These are phyloP conservation scores for Melolontha melolontha DNA, from an alignment of 2,888 invertebrate genomes.

Conservation along the genomic window DNA sequence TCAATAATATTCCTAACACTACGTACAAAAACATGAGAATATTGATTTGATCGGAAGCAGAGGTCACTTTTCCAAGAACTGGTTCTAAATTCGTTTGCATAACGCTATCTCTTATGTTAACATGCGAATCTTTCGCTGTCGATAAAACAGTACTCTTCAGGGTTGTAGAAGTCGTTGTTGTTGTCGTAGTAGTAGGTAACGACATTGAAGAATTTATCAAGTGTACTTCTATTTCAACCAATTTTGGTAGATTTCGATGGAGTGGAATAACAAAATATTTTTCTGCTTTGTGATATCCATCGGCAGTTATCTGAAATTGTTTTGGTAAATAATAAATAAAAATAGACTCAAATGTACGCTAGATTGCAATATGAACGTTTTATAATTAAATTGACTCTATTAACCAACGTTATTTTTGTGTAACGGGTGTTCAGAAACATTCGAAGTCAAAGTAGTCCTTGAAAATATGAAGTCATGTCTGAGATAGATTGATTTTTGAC, in stretches of 20 bases:
- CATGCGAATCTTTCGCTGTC: background rate
- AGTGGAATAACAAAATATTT: constrained; percentile 13
- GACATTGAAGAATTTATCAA: constrained; percentile 36
- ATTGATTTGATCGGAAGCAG: no score
- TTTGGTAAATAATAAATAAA: constrained; percentile 3
- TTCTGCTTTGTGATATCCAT: constrained; percentile 43
- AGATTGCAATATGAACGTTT: no score
- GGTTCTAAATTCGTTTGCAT: background rate
- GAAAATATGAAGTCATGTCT: no score
- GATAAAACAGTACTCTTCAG: constrained; percentile 3
- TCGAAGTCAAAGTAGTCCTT: no score
- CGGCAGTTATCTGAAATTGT: constrained; percentile 42
- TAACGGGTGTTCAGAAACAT: no score
- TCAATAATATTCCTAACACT: no score
- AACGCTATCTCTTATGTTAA: background rate
- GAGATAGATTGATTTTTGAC: no score
- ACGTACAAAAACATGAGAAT: no score
- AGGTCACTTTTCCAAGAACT: constrained; percentile 1
- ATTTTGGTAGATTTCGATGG: constrained; percentile 26
- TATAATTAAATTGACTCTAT: no score
- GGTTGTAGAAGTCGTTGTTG: constrained; percentile 2
- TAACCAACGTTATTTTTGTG: no score
- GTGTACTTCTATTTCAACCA: constrained; percentile 30
- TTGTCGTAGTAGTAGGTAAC: constrained; percentile 25
- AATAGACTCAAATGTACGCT: no score